Base-by-base conservation (phyloP, 2,888 invertebrate species). In the Drosophila monieri region DNA sequence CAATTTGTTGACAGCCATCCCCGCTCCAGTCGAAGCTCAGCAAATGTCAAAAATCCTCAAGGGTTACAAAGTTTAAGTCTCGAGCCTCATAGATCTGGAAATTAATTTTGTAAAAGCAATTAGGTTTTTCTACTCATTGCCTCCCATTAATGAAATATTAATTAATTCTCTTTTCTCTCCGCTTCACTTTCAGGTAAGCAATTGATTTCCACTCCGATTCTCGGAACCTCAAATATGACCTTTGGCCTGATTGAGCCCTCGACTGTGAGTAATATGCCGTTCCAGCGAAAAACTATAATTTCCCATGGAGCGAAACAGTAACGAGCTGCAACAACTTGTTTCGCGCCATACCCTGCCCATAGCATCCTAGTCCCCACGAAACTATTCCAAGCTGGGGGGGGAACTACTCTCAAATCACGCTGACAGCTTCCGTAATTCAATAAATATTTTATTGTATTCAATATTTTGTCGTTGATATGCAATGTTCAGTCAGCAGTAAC, bases 341-440 rank as follows among this genome's bases (percentile, higher is more conserved):
- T 55, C n/a, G 12, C 47, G 25, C 43, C 44, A 37, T 10, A 44
- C 6, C 1, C n/a, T 35, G 35, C 15, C 39, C 30, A 18, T 52
- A 35, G n/a, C 35, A 14, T 54, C n/a, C 39, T 37, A 14, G 27
- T 27, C 64, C 21, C 64, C 54, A 48, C 64, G 27, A 62, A 61
- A 59, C 60, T 48, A 61, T 47, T 15, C 6, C 47, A 15, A 61
- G 32, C 39, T 44, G 10, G 62, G 10, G 62, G 10, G 18, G 39
- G 23, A 66, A 55, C 70, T 77, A 67, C 73, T 87, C 67, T 73
- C 70, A 76, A 85, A 85, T 76, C 80, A 74, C 49, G 27, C 47
- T 68, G 55, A 62, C 67, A 77, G 76, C 57, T 84, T 86, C 85
- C 85, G 84, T 85, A 78, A 84, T 86, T 67, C 79, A 85, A 84